Evolutionary conservation across 2,797 vertebrate species (phyloP), one percentile per base, ranked within the genome.

Genomic region (Limosa lapponica): DNA sequence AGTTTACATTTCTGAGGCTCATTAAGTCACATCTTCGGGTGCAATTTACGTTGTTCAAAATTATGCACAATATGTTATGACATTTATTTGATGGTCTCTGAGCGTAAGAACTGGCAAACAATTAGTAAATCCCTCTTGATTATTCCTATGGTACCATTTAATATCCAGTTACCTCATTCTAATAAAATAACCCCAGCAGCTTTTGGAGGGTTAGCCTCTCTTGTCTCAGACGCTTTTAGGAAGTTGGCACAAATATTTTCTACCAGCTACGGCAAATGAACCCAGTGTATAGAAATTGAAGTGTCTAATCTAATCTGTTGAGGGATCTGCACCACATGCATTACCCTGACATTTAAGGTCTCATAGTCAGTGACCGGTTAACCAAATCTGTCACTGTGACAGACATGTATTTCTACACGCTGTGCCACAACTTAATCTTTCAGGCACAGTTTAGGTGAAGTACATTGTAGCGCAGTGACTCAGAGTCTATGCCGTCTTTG

Each of bases 321-420:
- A 95, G 73, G 41, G 82, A 93, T 94, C 95, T 87, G 82, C 55
- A 93, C 67, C 89, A 71, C 84, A 93, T 91, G 86, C 82, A 93
- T 89, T 84, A 89, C 69, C 41, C 82, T 95, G 95, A 95, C 96
- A 91, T 94, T 95, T 94, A 59, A 94, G 81, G 91, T 93, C 86
- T 85, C 82, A 82, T 39, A 95, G 82, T 70, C 87, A 87, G 91
- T 91, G 90, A 94, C 93, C 36, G 8, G 84, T 93, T 96, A 96
- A 95, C 87, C 81, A 95, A 96, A 94, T 84, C 87, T 91, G 90
- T 92, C 93, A 92, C 64, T 82, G 46, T 77, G 93, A 96, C 78
- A 94, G 87, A 84, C 91, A 66, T 73, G 57, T 49, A 94, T 88
- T 95, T 92, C 84, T 96, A 94, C 62, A 52, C 65, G 80, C 82